Percentiles rank a stretch among this genome's conserved stretches.
These are phyloP conservation scores for Varecia variegata DNA, from an alignment of 2,797 vertebrate genomes.

Conservation along the genomic window DNA sequence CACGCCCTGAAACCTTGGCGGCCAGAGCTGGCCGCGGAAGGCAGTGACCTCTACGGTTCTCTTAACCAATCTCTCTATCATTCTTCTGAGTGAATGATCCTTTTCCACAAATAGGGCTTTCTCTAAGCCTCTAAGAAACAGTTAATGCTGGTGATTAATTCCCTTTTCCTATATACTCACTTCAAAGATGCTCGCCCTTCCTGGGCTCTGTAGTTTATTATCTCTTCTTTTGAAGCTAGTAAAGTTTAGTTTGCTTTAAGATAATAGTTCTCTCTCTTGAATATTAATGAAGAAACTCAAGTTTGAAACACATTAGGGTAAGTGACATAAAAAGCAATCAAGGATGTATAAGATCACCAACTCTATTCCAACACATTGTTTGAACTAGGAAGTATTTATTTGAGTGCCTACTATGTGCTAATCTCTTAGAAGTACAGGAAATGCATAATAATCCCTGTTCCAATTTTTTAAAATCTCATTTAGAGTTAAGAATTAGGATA, in stretches of 20 bases:
- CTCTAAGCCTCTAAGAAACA: slow-evolving; percentile 66
- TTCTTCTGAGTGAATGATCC: slow-evolving; percentile 24
- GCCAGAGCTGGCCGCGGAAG: not conserved
- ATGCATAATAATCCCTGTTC: not conserved
- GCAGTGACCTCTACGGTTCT: not conserved
- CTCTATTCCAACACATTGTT: not conserved
- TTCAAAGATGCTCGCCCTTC: slow-evolving; percentile 74
- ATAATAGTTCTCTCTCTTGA: slow-evolving; percentile 71
- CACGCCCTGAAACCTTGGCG: not conserved
- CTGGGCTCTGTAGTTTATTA: slow-evolving; percentile 76
- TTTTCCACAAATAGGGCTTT: slow-evolving; percentile 35
- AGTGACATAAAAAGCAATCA: slow-evolving; percentile 46
- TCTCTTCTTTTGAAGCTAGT: slow-evolving; percentile 77
- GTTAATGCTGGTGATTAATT: slow-evolving; percentile 75
- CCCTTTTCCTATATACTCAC: slow-evolving; percentile 51
- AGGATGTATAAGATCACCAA: slow-evolving; percentile 3
- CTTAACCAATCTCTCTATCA: slow-evolving; percentile 23
- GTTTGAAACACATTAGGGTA: slow-evolving; percentile 67
- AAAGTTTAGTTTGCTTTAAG: slow-evolving; percentile 79
- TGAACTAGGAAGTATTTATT: not conserved
- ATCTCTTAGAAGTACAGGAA: not conserved
- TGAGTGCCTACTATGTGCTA: slow-evolving; percentile 46
- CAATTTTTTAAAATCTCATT: not conserved
- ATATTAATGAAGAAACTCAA: slow-evolving; percentile 75
- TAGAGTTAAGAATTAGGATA: not conserved